Percentiles rank a stretch among this genome's conserved stretches.
phyloP scores from a whole-genome alignment of 2,888 invertebrate species.

The Eurytoma adleriae region DNA sequence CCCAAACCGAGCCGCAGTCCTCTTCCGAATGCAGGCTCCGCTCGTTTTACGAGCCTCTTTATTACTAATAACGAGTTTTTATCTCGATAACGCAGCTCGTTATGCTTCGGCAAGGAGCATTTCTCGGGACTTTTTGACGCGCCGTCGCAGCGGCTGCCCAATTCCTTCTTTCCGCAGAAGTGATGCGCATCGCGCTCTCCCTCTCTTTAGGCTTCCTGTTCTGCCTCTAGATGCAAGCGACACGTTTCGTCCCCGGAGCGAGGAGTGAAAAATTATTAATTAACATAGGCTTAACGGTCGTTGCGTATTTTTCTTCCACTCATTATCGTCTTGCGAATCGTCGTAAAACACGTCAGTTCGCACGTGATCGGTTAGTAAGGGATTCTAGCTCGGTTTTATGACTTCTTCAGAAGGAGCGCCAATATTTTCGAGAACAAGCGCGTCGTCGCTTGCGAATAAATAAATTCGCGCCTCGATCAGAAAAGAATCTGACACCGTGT shows the following conservation, averaged over 20 bases:
- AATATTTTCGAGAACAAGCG: slow-evolving; percentile 15
- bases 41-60: slow-evolving; percentile 67
- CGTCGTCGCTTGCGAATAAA: slow-evolving; percentile 16
- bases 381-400: slow-evolving; percentile 32
- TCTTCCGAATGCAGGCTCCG: slow-evolving; percentile 61
- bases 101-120: slow-evolving; percentile 58
- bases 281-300: slow-evolving; percentile 12
- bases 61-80: slow-evolving; percentile 69
- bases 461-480: slow-evolving; percentile 61
- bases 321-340: slow-evolving; percentile 16
- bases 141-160: neutral
- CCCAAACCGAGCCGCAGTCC: slow-evolving; percentile 46
- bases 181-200: slow-evolving; percentile 20
- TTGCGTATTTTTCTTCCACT: neutral
- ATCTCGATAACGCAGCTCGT: slow-evolving; percentile 65
- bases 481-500: slow-evolving; percentile 67
- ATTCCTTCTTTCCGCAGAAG: slow-evolving; percentile 25
- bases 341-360: slow-evolving; percentile 29
- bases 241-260: slow-evolving; percentile 10
- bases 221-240: slow-evolving; percentile 34
- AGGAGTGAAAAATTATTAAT: slow-evolving; percentile 50
- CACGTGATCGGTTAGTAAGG: slow-evolving; percentile 40
- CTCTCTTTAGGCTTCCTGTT: neutral
- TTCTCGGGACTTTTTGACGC: slow-evolving; percentile 51
- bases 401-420: neutral